Conservation (phyloP, 2,888 invertebrate species). For the Dynastes tityus region DNA sequence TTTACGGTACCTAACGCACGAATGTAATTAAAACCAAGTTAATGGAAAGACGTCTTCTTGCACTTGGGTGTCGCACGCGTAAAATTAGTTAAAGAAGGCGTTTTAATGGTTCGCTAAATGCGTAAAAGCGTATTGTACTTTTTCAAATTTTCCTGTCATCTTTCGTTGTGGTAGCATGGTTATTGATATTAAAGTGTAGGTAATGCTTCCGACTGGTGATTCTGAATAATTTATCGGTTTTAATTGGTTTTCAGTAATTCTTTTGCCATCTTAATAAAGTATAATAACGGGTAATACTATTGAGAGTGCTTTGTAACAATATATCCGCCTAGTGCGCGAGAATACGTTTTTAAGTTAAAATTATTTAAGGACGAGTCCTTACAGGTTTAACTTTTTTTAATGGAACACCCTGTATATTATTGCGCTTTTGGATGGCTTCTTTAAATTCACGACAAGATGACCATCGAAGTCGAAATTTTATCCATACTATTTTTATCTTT, state of each 20-base stretch:
- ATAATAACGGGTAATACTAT: too few species aligned
- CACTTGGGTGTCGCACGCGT: slow-evolving; percentile 13
- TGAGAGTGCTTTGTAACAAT: too few species aligned
- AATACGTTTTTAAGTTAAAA: too few species aligned
- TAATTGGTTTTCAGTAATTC: neutral
- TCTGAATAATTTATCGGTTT: neutral
- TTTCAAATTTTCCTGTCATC: neutral
- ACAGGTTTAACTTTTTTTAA: too few species aligned
- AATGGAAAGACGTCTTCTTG: slow-evolving; percentile 41
- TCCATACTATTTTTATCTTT: too few species aligned
- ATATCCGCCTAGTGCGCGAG: too few species aligned
- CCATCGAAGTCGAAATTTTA: too few species aligned
- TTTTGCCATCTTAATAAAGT: too few species aligned
- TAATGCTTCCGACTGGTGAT: neutral
- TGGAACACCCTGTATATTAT: too few species aligned
- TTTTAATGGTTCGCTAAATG: slow-evolving; percentile 13
- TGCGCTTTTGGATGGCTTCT: too few species aligned
- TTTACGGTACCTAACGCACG: slow-evolving; percentile 23
- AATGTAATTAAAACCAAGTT: slow-evolving; percentile 37
- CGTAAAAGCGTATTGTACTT: neutral
- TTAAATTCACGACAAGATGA: too few species aligned
- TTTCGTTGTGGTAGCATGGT: neutral
- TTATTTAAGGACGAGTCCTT: too few species aligned
- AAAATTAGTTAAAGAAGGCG: slow-evolving; percentile 33
- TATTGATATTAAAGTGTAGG: neutral